Base-by-base conservation (phyloP, 2,113 vertebrate genomes). In the Phalacrocorax brasilianus region DNA sequence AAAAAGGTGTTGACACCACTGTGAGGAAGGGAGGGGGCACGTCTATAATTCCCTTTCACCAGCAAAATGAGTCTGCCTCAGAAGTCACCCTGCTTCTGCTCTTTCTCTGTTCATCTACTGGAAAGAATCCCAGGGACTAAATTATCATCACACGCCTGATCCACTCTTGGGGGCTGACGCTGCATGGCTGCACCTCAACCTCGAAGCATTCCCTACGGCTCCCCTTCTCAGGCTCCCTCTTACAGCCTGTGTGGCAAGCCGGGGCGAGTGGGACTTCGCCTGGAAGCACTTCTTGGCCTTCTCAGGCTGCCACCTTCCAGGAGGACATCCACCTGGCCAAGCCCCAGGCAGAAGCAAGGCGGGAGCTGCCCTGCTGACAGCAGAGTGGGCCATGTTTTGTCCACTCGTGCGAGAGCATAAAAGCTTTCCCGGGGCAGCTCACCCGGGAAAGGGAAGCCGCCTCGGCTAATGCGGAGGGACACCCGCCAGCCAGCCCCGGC, bases 1-100 rank as follows among this genome's bases (percentile, higher is more conserved):
- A 85, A 81, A 45, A 89, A 89, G 91, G 83, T 65, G 88, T 91
- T 92, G 73, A 93, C 76, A 76, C 61, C 9, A 52, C 85, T 5
- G 3, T 14, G 42, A 68, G 79, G 83, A 93, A 91, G 24, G 65
- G 72, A 92, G 56, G 28, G 38, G 22, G 16, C 65, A 38, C 33
- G 56, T 56, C 66, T 53, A 1, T 23, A 68, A 87, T 79, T 65
- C 80, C 40, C 40, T 84, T 87, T 78, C 80, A 89, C 66, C 79
- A 62, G 77, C 65, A 72, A 61, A 93, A 89, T 1, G 44, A 82
- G 56, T 2, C 61, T 91, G 73, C 65, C 88, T 81, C 73, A 81
- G 52, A 52, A 84, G 47, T 56, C 73, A 72, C 27, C n/a, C 38
- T 0, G 61, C 42, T 88, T 23, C 56, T 67, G 56, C 44, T 92